A percentile compares a stretch with the other conserved stretches of the same genome.
Evolutionary conservation across 2,888 invertebrate genomes (phyloP).

Genomic region (Ennomos erosarius): DNA sequence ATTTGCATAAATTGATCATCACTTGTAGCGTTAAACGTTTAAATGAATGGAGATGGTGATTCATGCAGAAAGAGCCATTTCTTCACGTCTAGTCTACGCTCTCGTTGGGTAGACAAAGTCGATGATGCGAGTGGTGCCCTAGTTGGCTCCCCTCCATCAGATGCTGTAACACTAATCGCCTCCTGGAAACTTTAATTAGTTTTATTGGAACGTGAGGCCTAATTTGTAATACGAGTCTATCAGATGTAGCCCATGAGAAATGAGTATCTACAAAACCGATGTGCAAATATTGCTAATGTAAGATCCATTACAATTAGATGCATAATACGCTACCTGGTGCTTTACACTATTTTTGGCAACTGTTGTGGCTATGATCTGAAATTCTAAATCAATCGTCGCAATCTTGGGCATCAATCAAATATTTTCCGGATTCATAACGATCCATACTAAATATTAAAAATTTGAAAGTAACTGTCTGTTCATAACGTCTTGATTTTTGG

Average conservation of each 20-base stretch:
- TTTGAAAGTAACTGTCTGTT: too few relatives aligned
- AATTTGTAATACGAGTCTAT: slow-evolving; percentile 12
- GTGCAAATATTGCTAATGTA: not conserved
- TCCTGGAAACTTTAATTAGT: slow-evolving; percentile 32
- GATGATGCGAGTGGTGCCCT: slow-evolving; percentile 46
- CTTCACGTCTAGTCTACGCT: slow-evolving; percentile 21
- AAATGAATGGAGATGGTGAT: slow-evolving; percentile 26
- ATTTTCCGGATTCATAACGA: too few relatives aligned
- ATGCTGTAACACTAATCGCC: slow-evolving; percentile 42
- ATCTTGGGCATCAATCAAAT: too few relatives aligned
- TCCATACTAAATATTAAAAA: too few relatives aligned
- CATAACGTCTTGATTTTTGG: too few relatives aligned
- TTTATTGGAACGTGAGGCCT: slow-evolving; percentile 30
- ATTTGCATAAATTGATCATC: slow-evolving; percentile 21
- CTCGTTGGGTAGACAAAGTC: slow-evolving; percentile 32
- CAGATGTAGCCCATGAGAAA: not conserved
- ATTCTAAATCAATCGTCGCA: too few relatives aligned
- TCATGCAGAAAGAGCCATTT: slow-evolving; percentile 23
- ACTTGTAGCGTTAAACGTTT: slow-evolving; percentile 15
- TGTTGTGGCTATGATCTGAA: too few relatives aligned
- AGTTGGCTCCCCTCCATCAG: slow-evolving; percentile 61
- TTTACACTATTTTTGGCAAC: too few relatives aligned
- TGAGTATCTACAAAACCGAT: too few relatives aligned
- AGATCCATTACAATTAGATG: too few relatives aligned
- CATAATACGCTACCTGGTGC: too few relatives aligned